Base-by-base conservation (phyloP, 1,140 invertebrate genomes). In the Zaprionus capensis region DNA sequence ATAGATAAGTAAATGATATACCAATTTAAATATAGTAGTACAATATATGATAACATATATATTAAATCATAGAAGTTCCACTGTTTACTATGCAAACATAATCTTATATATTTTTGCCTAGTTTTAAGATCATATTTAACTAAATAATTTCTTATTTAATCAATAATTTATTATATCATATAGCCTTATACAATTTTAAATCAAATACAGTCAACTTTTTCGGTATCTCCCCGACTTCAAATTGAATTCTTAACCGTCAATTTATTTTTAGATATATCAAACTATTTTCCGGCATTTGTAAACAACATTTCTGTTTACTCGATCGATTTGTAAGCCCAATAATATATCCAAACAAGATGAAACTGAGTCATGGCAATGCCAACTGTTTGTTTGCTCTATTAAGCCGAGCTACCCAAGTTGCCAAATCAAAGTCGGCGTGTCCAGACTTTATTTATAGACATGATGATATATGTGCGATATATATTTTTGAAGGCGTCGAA, bases 361-460 rank as follows among this genome's bases (percentile, higher is more conserved):
- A 36, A 62, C n/a, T 62, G 67, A 55, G 1, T 24, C 3, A 3
- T 59, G 31, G 34, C 31, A 57, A 26, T 56, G 9, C 14, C 14
- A 63, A 31, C 34, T 56, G 34, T 62, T 70, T 53, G 34, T 65
- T 65, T 49, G n/a, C 6, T 26, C 15, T 57, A 36, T 28, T 26
- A 38, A 59, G 28, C n/a, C 41, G 49, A 31, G 58, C 34, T 55
- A n/a, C 14, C 7, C 14, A 7, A 31, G 24, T 34, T 11, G 15
- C 28, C 34, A 24, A 71, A 44, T 69, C 28, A 36, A 55, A 38
- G 36, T 61, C 65, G 66, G 36, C 65, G 49, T 34, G 4, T 5
- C 36, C 31, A 46, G 58, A 74, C 49, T 44, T 80, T 80, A 62
- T 81, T 81, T 61, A 55, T 38, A 61, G 51, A 41, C 28, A 14